Evolutionary conservation across 1,140 invertebrate species (phyloP), one percentile per base, ranked within the genome.

Genomic region (Pseudomyrmex dendroicus): DNA sequence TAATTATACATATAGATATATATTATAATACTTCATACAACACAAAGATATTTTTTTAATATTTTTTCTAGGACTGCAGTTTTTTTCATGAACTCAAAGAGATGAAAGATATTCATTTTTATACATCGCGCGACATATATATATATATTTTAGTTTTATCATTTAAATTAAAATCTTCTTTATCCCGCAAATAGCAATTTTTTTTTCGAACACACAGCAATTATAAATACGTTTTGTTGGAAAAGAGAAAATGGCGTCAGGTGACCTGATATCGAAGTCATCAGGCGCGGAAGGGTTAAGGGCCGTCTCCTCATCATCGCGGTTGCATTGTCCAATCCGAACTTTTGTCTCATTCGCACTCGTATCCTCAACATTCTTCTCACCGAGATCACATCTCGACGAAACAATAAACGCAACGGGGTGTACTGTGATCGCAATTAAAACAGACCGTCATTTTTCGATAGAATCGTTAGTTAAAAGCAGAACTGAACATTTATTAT

Each of bases 391-490:
- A 22, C 50, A n/a, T n/a, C 50, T 35, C n/a, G 17, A n/a, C 48
- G 50, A 84, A 67, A 76, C 68, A 80, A 87, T 87, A 74, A 73
- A 62, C 20, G 82, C 73, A 70, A 87, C n/a, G 73, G 57, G 57
- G 50, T 35, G 77, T 35, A 62, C 73, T 54, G 52, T 57, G 50
- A 13, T 78, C 25, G 62, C 52, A 57, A 77, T 59, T 80, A 80
- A 80, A 73, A 50, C 67, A 50, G 56, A 84, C 57, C 73, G 63
- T 76, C 56, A 13, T 67, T 80, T 56, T 44, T 59, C 70, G 76
- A 87, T 84, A 54, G 72, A 67, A 82, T 62, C 62, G 20, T 12
- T 44, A n/a, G 35, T 64, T 73, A 35, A 77, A 52, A 66, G 48
- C 17, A 54, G 48, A 76, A 44, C 8, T 56, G 17, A 44, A 22